phyloP scores from a whole-genome alignment of 2,113 vertebrate species.

The Crocuta crocuta region DNA sequence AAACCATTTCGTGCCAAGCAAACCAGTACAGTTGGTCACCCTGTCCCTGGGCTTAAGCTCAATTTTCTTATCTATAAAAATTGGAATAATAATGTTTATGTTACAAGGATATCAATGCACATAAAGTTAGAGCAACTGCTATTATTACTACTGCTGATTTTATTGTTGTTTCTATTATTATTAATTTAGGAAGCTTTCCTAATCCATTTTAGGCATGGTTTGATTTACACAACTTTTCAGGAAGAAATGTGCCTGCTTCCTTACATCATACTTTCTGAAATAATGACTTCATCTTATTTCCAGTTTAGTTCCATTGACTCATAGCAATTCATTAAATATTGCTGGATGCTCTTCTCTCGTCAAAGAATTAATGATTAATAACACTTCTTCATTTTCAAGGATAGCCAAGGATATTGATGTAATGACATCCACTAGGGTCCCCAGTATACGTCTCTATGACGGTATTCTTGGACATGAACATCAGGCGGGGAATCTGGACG shows the following conservation, averaged over 20 bases:
- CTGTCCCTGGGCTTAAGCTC: background rate
- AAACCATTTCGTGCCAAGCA: background rate
- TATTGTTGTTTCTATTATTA: background rate
- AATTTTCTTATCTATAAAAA: background rate
- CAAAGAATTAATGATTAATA: background rate
- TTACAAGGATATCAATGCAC: background rate
- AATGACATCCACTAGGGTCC: background rate
- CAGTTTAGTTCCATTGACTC: slow-evolving; percentile 56
- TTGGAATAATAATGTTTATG: background rate
- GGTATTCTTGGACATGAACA: background rate
- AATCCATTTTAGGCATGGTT: slow-evolving; percentile 10
- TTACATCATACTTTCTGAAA: slow-evolving; percentile 51
- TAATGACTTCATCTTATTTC: slow-evolving; percentile 67
- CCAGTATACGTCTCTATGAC: background rate
- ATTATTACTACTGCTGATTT: background rate
- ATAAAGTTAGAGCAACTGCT: background rate
- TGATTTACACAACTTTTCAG: slow-evolving; percentile 31
- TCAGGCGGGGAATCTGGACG: background rate
- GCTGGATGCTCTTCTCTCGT: background rate
- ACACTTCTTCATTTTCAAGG: background rate
- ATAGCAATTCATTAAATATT: slow-evolving; percentile 31
- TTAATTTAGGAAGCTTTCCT: background rate
- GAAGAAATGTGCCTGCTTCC: background rate
- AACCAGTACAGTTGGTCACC: background rate
- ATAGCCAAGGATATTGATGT: background rate